Percentiles rank a stretch among this genome's conserved stretches.
Evolutionary conservation across 2,797 vertebrate genomes (phyloP).

Genomic region (Cebuella pygmaea): DNA sequence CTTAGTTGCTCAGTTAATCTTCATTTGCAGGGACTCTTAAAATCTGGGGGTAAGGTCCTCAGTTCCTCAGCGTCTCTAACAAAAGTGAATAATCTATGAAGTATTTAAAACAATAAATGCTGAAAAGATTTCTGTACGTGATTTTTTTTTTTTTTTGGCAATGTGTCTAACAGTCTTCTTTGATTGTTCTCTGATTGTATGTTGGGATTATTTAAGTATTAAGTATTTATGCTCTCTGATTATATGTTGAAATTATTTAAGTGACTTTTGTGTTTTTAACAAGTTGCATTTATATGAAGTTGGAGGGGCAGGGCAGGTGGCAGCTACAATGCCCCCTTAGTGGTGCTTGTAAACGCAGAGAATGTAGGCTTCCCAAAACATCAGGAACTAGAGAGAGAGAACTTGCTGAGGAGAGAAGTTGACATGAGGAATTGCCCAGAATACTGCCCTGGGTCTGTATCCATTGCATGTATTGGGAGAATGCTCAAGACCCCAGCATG

Average conservation of each 20-base stretch:
- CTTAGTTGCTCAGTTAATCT: conserved; percentile 35
- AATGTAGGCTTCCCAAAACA: neutral
- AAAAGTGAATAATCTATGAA: conserved; percentile 14
- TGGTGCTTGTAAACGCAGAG: neutral
- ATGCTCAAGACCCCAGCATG: neutral
- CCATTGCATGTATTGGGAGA: neutral
- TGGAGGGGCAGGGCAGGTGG: neutral
- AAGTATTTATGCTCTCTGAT: neutral
- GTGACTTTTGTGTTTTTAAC: neutral
- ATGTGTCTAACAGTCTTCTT: neutral
- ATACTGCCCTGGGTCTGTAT: neutral
- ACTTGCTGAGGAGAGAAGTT: neutral
- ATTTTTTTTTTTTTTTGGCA: conserved; percentile 9
- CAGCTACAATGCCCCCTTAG: neutral
- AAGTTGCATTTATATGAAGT: neutral
- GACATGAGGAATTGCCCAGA: neutral
- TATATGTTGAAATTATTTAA: neutral
- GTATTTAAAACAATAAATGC: conserved; percentile 39
- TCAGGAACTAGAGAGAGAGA: neutral
- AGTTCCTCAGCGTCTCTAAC: neutral
- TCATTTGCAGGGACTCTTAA: conserved; percentile 30
- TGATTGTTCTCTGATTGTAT: neutral
- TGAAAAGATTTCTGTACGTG: neutral
- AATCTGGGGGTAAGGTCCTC: neutral
- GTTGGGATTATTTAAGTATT: neutral